phyloP scores from a whole-genome alignment of 2,113 vertebrate genomes.

The Pyrgilauda ruficollis region DNA sequence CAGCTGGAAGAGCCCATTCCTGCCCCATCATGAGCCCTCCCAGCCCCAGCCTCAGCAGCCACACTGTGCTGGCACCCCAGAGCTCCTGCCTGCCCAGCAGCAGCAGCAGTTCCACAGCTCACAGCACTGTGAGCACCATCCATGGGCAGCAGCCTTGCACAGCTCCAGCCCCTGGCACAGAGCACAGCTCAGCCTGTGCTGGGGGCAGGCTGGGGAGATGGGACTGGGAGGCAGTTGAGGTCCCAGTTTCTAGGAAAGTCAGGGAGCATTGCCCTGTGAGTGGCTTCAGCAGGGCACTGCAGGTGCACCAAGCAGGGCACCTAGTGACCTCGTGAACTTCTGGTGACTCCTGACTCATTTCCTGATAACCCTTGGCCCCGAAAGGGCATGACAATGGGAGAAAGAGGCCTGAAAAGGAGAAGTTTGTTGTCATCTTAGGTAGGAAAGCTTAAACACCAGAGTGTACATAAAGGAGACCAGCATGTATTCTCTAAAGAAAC shows the following conservation, averaged over 20 bases:
- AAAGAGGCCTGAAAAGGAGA: not conserved
- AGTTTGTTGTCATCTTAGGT: not conserved
- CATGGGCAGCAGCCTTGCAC: not conserved
- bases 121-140: not conserved
- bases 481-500: not conserved
- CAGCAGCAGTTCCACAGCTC: not conserved
- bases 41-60: not conserved
- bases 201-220: not conserved
- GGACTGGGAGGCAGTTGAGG: not conserved
- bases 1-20: not conserved
- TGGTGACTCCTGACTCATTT: not conserved
- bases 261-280: rapidly evolving
- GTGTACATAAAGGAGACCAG: not conserved
- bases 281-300: not conserved
- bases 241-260: not conserved
- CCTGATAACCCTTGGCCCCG: not conserved
- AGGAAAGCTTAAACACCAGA: not conserved
- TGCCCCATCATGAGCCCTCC: not conserved
- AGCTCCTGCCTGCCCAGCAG: not conserved
- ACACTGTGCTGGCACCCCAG: not conserved
- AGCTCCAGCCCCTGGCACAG: not conserved
- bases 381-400: not conserved
- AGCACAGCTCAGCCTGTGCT: not conserved
- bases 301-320: not conserved
- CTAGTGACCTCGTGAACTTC: rapidly evolving